Evolutionary conservation across 2,888 invertebrate species (phyloP).

Genomic region (Aphidius colemani): DNA sequence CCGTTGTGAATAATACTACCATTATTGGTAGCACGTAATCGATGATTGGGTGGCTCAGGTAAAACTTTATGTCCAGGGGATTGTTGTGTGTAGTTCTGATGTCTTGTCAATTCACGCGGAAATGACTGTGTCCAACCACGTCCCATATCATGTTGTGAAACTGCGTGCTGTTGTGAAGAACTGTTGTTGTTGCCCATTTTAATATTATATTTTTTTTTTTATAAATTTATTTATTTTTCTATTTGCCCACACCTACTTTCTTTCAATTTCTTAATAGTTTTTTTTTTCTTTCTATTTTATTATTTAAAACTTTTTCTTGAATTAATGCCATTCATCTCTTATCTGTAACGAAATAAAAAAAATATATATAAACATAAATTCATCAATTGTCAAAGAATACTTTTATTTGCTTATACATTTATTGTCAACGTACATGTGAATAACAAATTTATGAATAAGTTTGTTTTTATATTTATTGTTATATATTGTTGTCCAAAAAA

Average conservation of each 20-base stretch:
- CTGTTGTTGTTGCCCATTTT: conserved; percentile 52
- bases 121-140: conserved; percentile 53
- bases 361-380: not conserved
- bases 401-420: conserved; percentile 21
- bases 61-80: conserved; percentile 65
- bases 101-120: conserved; percentile 47
- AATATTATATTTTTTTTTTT: not conserved
- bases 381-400: too few relatives aligned
- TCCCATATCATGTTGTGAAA: conserved; percentile 38
- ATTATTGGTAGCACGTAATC: conserved; percentile 79
- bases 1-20: conserved; percentile 82
- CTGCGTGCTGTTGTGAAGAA: conserved; percentile 42
- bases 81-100: conserved; percentile 39
- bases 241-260: not conserved
- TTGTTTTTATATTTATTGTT: not conserved
- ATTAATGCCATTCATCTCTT: conserved; percentile 22
- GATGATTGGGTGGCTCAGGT: conserved; percentile 71
- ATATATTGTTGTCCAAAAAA: conserved; percentile 1
- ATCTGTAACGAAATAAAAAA: conserved; percentile 16
- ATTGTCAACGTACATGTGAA: conserved; percentile 13
- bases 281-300: conserved; percentile 22
- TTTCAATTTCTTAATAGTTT: conserved; percentile 12
- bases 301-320: conserved; percentile 13
- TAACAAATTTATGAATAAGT: conserved; percentile 2
- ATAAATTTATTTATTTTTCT: not conserved